Evolutionary conservation across 2,888 invertebrate species (phyloP), one percentile per base, ranked within the genome.

Genomic region (Tetragonula carbonaria): DNA sequence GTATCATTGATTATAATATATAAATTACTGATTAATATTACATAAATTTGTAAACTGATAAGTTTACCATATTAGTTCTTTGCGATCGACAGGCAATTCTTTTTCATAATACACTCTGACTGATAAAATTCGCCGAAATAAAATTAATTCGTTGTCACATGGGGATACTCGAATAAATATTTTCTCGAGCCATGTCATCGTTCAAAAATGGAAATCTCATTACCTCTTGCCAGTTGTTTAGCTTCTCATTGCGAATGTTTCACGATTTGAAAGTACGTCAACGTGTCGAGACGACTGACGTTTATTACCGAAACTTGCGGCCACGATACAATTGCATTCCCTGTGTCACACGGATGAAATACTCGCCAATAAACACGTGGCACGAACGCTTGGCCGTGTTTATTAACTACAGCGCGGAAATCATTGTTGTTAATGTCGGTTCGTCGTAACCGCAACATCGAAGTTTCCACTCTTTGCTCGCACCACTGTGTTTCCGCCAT

Each of bases 281-380:
- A 74, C 59, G 50, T 18, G 68, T 51, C 70, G 23, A 1, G 67
- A 4, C 53, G 28, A n/a, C n/a, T 75, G 71, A 82, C 66, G n/a
- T 82, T 82, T 82, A 82, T 72, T 62, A 53, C 28, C 55, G 72
- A 82, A 82, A 82, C 14, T 75, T n/a, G 21, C 66, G 45, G 71
- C 66, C 62, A 82, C 75, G 71, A 71, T 82, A 75, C 74, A 72
- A 82, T 82, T 38, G 67, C 67, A 50, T 53, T 66, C 59, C 21
- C 23, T 23, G 65, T 33, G 38, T 23, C 50, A 21, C 16, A 71
- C 23, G n/a, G 21, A 62, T 84, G 84, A 84, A 72, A 74, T 84
- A 78, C 74, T 75, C 28, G 51, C 63, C 78, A 70, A 83, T 84
- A 83, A 83, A 83, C 77, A 21, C 6, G 38, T 16, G 14, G 18